Conservation (phyloP, 2,113 vertebrate genomes). For the Tricholaema leucomelas region DNA sequence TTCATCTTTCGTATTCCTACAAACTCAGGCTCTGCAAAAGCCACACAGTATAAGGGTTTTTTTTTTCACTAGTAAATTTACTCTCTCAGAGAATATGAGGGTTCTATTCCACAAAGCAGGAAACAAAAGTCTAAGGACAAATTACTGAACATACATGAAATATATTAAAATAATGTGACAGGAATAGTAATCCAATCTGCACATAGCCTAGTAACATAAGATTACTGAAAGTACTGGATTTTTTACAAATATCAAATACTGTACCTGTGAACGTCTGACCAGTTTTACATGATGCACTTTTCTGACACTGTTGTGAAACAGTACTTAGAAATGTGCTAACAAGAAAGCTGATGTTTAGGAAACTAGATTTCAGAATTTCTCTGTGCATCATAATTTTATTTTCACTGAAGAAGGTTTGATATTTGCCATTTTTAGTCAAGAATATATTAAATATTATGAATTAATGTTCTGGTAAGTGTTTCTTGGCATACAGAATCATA, state of each 20-base stretch:
- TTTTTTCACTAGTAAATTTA: neutral
- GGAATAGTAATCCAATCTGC: neutral
- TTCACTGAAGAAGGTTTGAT: neutral
- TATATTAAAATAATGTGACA: neutral
- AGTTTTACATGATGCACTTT: neutral
- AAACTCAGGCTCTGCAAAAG: slow-evolving; percentile 22
- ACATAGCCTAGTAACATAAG: neutral
- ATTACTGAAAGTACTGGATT: neutral
- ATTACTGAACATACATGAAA: neutral
- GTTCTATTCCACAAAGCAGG: neutral
- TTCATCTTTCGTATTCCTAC: slow-evolving; percentile 40
- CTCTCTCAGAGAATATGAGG: neutral
- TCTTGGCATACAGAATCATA: neutral
- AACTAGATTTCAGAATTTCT: neutral
- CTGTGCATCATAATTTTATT: neutral
- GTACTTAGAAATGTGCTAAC: neutral
- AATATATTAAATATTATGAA: neutral
- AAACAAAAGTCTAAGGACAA: neutral
- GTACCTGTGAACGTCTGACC: neutral
- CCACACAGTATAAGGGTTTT: neutral
- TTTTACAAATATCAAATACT: neutral
- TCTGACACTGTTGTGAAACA: neutral
- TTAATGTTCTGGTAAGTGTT: neutral
- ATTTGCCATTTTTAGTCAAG: neutral
- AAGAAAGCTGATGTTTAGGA: neutral